A percentile compares a stretch with the other conserved stretches of the same genome.
phyloP scores from a whole-genome alignment of 2,797 vertebrate genomes.

The Myripristis murdjan region DNA sequence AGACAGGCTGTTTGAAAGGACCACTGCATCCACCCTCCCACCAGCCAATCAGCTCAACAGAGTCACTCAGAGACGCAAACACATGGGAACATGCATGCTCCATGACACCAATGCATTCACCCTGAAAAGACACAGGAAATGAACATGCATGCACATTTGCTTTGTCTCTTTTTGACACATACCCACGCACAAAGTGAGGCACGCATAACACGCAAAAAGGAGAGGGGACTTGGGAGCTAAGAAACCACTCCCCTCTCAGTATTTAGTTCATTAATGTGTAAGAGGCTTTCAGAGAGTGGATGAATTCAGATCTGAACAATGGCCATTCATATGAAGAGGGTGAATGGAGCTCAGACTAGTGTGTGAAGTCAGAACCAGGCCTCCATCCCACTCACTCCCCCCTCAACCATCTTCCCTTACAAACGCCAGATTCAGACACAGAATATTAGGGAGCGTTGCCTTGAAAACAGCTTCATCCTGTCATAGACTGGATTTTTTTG shows the following conservation, averaged over 20 bases:
- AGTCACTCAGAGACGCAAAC: slow-evolving; percentile 11
- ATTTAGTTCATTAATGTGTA: slow-evolving; percentile 71
- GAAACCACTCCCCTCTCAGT: slow-evolving; percentile 43
- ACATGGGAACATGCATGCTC: slow-evolving; percentile 28
- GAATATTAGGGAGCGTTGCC: neutral
- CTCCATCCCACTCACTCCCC: slow-evolving; percentile 25
- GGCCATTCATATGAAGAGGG: slow-evolving; percentile 74
- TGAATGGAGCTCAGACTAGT: slow-evolving; percentile 74
- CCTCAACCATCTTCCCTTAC: slow-evolving; percentile 39
- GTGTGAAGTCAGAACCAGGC: slow-evolving; percentile 66
- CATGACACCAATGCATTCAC: neutral
- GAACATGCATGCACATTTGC: neutral
- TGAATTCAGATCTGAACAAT: slow-evolving; percentile 82
- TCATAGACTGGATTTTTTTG: neutral
- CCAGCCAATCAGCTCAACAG: slow-evolving; percentile 43
- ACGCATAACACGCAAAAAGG: slow-evolving; percentile 7
- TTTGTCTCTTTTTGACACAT: neutral
- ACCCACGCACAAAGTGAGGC: neutral
- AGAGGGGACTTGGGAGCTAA: slow-evolving; percentile 23
- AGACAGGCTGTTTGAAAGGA: slow-evolving; percentile 45
- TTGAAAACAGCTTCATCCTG: neutral
- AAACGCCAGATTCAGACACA: neutral
- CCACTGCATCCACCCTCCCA: slow-evolving; percentile 5
- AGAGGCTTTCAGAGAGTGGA: slow-evolving; percentile 66
- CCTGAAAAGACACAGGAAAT: slow-evolving; percentile 12